Evolutionary conservation across 2,888 invertebrate species (phyloP).

Genomic region (Myathropa florea): DNA sequence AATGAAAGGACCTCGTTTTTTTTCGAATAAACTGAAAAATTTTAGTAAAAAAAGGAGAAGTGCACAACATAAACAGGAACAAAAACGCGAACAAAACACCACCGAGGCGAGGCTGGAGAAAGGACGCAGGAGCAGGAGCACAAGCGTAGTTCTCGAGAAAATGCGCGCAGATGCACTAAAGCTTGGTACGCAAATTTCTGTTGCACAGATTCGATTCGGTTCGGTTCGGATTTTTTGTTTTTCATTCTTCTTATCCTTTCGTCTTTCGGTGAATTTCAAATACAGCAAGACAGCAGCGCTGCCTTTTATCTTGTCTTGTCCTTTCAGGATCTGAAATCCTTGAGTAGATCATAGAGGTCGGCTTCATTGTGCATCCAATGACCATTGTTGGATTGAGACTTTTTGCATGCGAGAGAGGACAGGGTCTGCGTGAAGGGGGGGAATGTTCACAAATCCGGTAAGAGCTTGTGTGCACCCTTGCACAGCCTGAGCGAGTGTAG

Average conservation of each 20-base stretch:
- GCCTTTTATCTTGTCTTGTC: conserved; percentile 47
- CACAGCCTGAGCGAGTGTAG: conserved; percentile 1
- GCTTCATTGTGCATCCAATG: conserved; percentile 38
- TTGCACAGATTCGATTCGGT: conserved; percentile 44
- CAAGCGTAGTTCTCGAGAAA: conserved; percentile 18
- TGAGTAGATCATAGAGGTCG: conserved; percentile 22
- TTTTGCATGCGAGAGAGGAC: conserved; percentile 1
- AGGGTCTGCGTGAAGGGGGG: background rate
- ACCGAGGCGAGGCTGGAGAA: background rate
- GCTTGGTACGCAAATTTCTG: conserved; percentile 49
- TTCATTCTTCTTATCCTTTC: background rate
- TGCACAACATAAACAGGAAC: conserved; percentile 49
- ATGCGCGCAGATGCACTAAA: conserved; percentile 61
- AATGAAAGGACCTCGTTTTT: conserved; percentile 39
- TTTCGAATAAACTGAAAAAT: conserved; percentile 5
- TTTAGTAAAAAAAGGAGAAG: conserved; percentile 18
- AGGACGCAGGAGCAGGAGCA: conserved; percentile 35
- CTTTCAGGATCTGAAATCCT: conserved; percentile 25
- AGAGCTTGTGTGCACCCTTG: conserved; percentile 46
- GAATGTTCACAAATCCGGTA: background rate
- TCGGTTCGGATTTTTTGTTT: background rate
- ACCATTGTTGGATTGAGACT: conserved; percentile 32
- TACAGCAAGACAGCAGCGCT: background rate
- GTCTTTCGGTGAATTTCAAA: background rate
- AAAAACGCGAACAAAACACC: conserved; percentile 19